These are phyloP conservation scores for Vanessa tameamea DNA, from an alignment of 1,140 invertebrate genomes.

Conservation along the genomic window DNA sequence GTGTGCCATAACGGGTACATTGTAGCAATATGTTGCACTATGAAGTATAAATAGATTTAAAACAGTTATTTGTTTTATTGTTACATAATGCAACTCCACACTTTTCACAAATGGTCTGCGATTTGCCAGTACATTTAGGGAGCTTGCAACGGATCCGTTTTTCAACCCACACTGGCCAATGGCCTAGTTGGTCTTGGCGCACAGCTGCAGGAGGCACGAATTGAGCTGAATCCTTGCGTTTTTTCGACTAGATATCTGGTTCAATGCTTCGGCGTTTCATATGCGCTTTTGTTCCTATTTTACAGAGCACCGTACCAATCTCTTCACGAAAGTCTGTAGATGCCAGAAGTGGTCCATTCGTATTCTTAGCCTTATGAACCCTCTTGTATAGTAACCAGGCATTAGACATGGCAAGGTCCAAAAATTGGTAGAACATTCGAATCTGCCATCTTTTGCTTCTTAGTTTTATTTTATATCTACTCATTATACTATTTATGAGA, in stretches of 20 bases:
- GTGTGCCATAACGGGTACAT: not conserved
- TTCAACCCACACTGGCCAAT: slow-evolving; percentile 50
- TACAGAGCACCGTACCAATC: not conserved
- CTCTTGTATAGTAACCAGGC: slow-evolving; percentile 46
- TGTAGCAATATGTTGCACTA: not conserved
- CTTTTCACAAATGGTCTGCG: not conserved
- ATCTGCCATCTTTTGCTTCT: slow-evolving; percentile 42
- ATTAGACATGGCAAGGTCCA: slow-evolving; percentile 50
- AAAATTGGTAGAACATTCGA: slow-evolving; percentile 50
- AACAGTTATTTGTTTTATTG: not conserved
- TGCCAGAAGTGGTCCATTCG: not conserved
- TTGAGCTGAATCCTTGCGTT: not conserved
- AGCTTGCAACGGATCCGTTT: slow-evolving; percentile 49
- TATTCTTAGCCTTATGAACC: slow-evolving; percentile 24
- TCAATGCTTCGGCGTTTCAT: not conserved
- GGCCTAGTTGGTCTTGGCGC: slow-evolving; percentile 42
- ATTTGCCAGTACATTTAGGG: slow-evolving; percentile 44
- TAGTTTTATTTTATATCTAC: slow-evolving; percentile 35
- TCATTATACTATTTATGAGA: slow-evolving; percentile 38
- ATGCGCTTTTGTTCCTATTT: not conserved
- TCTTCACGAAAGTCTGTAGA: not conserved
- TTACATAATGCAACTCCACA: not conserved
- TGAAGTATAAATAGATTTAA: not conserved
- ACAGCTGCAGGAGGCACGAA: not conserved
- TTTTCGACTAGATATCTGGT: not conserved